Conservation (phyloP, 2,888 invertebrate species). For the Sinhomidia bicolor region DNA sequence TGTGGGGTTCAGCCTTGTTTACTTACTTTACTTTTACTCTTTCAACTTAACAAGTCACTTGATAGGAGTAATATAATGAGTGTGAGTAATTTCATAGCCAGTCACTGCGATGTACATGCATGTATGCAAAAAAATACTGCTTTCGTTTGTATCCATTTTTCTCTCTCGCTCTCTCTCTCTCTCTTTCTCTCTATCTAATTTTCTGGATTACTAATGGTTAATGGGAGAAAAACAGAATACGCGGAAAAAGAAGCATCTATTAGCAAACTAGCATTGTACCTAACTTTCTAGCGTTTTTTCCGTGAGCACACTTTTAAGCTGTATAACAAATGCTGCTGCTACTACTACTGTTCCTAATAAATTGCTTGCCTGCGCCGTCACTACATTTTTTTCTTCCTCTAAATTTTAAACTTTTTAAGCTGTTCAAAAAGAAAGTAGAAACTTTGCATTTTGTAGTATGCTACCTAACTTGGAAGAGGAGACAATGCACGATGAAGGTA, state of each 20-base stretch:
- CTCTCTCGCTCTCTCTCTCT: constrained; percentile 1
- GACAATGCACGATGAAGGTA: background rate
- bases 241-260: constrained; percentile 62
- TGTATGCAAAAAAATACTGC: background rate
- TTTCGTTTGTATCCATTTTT: no score
- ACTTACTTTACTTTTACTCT: constrained; percentile 24
- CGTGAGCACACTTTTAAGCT: constrained; percentile 39
- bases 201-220: constrained; percentile 29
- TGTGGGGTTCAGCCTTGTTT: constrained; percentile 12
- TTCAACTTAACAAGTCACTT: constrained; percentile 31
- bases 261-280: constrained; percentile 62
- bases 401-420: background rate
- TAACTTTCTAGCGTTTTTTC: no score
- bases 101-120: background rate
- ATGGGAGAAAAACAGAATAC: constrained; percentile 48
- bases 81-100: constrained; percentile 5
- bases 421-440: background rate
- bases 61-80: no score
- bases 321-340: background rate
- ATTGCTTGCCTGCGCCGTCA: background rate
- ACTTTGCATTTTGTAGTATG: background rate
- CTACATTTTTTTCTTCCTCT: background rate
- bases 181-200: background rate
- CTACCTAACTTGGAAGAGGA: background rate
- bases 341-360: background rate